These are phyloP conservation scores for Callospermophilus lateralis DNA, from an alignment of 2,113 vertebrate species.

Conservation along the genomic window DNA sequence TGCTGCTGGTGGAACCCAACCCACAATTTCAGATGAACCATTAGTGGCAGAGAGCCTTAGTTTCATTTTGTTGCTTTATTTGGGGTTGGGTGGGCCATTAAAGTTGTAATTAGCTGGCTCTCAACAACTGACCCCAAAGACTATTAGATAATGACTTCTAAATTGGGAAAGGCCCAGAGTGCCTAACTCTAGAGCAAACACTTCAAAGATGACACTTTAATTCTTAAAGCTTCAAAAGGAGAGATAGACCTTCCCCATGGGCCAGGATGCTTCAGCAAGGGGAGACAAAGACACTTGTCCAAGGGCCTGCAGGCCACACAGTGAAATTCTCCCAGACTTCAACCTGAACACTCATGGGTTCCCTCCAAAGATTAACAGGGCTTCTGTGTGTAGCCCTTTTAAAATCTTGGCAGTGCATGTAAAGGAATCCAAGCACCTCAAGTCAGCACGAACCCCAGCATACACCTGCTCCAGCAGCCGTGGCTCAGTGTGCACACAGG, in stretches of 20 bases:
- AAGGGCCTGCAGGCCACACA: too few species aligned
- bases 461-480: background rate
- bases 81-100: background rate
- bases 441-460: background rate
- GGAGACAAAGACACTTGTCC: background rate
- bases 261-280: background rate
- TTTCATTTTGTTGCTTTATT: background rate
- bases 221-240: background rate
- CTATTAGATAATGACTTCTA: conserved; percentile 27
- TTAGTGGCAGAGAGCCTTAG: background rate
- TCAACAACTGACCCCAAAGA: background rate
- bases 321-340: background rate
- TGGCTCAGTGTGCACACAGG: accelerated
- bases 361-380: background rate
- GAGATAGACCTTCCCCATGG: background rate
- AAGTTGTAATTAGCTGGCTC: background rate
- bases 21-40: background rate
- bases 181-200: background rate
- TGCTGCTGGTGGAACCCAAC: background rate
- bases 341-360: background rate
- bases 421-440: background rate
- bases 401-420: background rate
- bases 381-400: background rate
- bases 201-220: background rate
- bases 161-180: background rate